A percentile compares a stretch with the other conserved stretches of the same genome.
phyloP scores from a whole-genome alignment of 2,888 invertebrate species.

The Perizoma flavofasciatum region DNA sequence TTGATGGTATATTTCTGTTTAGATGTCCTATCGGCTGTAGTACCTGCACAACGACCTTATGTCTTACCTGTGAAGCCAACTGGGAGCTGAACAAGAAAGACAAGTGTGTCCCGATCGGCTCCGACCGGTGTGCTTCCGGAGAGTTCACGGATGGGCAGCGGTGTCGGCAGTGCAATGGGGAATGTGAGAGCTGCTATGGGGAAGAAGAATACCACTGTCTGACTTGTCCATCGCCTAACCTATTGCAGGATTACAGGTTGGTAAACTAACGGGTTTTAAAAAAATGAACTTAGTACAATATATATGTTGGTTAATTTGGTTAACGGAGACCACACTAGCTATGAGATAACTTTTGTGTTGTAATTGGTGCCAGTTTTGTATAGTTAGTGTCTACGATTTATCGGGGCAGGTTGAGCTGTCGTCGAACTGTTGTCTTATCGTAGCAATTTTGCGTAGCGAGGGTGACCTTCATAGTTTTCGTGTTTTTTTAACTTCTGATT shows the following conservation, averaged over 20 bases:
- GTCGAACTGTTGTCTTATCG: too few species aligned
- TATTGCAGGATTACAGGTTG: slow-evolving; percentile 85
- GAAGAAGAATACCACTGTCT: slow-evolving; percentile 89
- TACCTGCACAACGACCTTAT: slow-evolving; percentile 88
- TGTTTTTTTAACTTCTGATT: too few species aligned
- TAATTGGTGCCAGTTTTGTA: too few species aligned
- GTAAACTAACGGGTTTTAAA: neutral
- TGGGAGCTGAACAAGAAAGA: slow-evolving; percentile 91
- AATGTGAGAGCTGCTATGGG: slow-evolving; percentile 93
- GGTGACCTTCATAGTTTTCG: too few species aligned
- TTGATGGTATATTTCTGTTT: neutral
- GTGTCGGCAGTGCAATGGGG: slow-evolving; percentile 90
- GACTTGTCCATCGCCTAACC: slow-evolving; percentile 88
- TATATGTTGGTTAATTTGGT: too few species aligned
- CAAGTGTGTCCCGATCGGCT: slow-evolving; percentile 88
- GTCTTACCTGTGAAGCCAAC: slow-evolving; percentile 88
- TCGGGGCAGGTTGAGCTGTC: too few species aligned
- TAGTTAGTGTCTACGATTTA: too few species aligned
- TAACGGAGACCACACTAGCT: too few species aligned
- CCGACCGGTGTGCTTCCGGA: slow-evolving; percentile 87
- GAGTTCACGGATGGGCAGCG: slow-evolving; percentile 84
- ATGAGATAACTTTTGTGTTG: too few species aligned
- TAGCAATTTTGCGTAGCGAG: too few species aligned
- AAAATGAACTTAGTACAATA: neutral
- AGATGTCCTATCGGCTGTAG: slow-evolving; percentile 91